Evolutionary conservation across 2,113 vertebrate genomes (phyloP), one percentile per base, ranked within the genome.

Genomic region (Podocnemis expansa): DNA sequence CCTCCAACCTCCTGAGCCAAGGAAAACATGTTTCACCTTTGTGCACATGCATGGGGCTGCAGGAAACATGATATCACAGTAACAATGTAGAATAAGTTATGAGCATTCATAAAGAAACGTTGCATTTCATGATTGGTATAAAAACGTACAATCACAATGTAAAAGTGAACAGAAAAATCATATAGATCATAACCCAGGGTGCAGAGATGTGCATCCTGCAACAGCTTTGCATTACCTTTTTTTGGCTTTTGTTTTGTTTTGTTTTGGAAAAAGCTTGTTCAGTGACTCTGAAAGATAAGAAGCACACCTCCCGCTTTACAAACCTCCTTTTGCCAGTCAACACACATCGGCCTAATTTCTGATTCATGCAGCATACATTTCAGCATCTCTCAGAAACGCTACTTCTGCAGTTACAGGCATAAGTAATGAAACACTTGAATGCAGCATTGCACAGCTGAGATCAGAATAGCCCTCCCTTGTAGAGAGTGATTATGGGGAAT

Each of bases 401-500:
- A 27, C 43, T 22, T 11, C 55, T 49, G 84, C 2, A 6, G 47
- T n/a, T 80, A 55, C 88, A 90, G 85, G 58, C 78, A 29, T 86
- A 91, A 1, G 0, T 78, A 55, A 82, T 47, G 41, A 73, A 91
- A 78, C 5, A 4, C 1, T 47, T 2, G 63, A 43, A 47, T 63
- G 79, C 51, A 60, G 41, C 54, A 93, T 95, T 88, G 80, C 78
- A 94, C 75, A 63, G 52, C 80, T 92, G 63, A 92, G 84, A 73
- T 76, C 47, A 93, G 82, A 93, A n/a, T 41, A 82, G 82, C 14
- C 4, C 19, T 78, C 41, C 80, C 84, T 87, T 55, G 54, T 54
- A 96, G 92, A 38, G 2, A 7, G 87, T 96, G 90, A 97, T 96
- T 96, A 91, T 47, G 88, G 86, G 82, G 89, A 95, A 90, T 94